Evolutionary conservation across 1,140 invertebrate species (phyloP).

Genomic region (Phymastichus coffea): DNA sequence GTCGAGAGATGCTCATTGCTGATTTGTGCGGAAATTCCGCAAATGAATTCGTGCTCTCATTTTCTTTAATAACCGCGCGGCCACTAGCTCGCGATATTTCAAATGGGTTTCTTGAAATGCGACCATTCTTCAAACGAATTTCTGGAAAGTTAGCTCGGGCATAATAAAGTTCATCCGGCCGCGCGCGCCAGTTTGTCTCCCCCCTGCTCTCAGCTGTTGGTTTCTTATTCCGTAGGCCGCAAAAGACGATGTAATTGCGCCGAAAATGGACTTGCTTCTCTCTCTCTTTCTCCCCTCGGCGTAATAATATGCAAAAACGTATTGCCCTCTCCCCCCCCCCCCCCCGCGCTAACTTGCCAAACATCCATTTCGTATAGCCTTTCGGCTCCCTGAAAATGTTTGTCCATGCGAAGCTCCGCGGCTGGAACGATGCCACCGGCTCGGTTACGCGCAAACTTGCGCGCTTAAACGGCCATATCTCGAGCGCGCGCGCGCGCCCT

Average conservation of each 20-base stretch:
- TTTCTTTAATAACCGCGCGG: too few relatives aligned
- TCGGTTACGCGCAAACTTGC: neutral
- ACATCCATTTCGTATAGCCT: neutral
- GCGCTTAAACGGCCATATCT: neutral
- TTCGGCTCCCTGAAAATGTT: conserved; percentile 9
- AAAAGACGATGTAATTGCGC: conserved; percentile 16
- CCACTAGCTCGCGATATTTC: too few relatives aligned
- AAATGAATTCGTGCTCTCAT: too few relatives aligned
- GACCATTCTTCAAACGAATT: too few relatives aligned
- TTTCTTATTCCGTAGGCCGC: too few relatives aligned
- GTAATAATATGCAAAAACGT: conserved; percentile 22
- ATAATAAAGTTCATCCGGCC: too few relatives aligned
- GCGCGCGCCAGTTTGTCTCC: neutral
- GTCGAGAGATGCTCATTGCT: too few relatives aligned
- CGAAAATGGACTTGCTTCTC: conserved; percentile 11
- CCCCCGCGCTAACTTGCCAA: conserved; percentile 4
- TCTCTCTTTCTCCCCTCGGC: neutral
- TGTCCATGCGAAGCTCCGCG: neutral
- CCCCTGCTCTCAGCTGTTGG: neutral
- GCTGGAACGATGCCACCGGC: conserved; percentile 21
- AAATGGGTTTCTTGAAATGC: too few relatives aligned
- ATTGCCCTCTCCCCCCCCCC: too few relatives aligned
- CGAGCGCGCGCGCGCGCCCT: too few relatives aligned
- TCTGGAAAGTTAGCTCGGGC: too few relatives aligned
- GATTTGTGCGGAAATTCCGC: too few relatives aligned